phyloP scores from a whole-genome alignment of 2,888 invertebrate species.

The Agonopterix arenella region DNA sequence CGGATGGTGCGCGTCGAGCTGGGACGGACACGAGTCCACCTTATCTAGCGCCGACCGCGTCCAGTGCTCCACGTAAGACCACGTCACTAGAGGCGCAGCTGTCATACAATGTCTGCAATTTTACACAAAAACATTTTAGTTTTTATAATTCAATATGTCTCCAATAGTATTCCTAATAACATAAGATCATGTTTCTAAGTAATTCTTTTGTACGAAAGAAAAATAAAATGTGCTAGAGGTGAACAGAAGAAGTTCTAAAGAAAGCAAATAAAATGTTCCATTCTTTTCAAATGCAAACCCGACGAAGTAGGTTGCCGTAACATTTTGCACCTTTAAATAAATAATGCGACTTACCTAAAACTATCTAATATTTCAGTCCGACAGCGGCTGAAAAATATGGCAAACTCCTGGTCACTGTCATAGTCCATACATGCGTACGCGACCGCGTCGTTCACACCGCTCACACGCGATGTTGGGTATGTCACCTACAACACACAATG shows the following conservation, averaged over 20 bases:
- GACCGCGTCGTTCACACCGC: slow-evolving; percentile 69
- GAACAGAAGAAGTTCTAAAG: too few relatives aligned
- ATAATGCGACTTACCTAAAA: slow-evolving; percentile 62
- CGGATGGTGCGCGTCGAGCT: slow-evolving; percentile 72
- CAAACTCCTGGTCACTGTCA: slow-evolving; percentile 94
- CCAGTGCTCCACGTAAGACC: slow-evolving; percentile 90
- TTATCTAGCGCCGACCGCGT: slow-evolving; percentile 84
- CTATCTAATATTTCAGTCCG: slow-evolving; percentile 89
- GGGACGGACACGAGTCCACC: slow-evolving; percentile 64
- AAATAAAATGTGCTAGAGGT: too few relatives aligned
- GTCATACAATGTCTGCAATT: slow-evolving; percentile 82
- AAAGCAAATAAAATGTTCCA: too few relatives aligned
- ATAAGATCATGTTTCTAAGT: too few relatives aligned
- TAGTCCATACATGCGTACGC: slow-evolving; percentile 89
- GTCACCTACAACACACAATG: slow-evolving; percentile 48
- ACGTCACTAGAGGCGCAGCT: slow-evolving; percentile 88
- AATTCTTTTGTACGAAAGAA: too few relatives aligned
- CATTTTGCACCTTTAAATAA: neutral
- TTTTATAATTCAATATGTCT: too few relatives aligned
- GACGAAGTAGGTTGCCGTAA: too few relatives aligned
- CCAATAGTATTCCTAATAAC: too few relatives aligned
- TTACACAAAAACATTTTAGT: too few relatives aligned
- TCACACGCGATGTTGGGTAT: slow-evolving; percentile 76
- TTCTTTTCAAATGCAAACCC: too few relatives aligned
- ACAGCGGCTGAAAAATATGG: slow-evolving; percentile 87